Conservation (phyloP, 2,113 vertebrate species). For the Peromyscus polionotus region DNA sequence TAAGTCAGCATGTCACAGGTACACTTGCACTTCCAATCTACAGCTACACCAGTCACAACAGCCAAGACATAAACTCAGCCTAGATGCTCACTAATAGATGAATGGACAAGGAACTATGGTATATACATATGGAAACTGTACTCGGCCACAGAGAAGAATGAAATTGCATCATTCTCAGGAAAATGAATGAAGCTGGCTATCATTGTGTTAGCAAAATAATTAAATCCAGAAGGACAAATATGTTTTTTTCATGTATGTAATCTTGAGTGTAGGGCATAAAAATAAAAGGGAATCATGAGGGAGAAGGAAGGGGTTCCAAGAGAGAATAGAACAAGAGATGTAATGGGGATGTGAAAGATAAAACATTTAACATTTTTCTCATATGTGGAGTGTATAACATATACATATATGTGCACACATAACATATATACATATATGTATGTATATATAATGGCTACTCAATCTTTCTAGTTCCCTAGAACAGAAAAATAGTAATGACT, state of each 20-base stretch:
- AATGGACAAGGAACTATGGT: not conserved
- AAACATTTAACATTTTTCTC: not conserved
- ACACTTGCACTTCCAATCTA: not conserved
- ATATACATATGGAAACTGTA: not conserved
- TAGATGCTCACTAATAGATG: not conserved
- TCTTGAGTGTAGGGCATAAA: not conserved
- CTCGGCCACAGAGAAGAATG: not conserved
- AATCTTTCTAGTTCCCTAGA: not conserved
- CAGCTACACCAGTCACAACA: not conserved
- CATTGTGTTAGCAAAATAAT: not conserved
- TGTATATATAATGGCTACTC: not conserved
- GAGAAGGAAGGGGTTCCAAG: not conserved
- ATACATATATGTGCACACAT: not conserved
- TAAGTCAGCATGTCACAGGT: too few species aligned
- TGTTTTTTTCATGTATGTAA: not conserved
- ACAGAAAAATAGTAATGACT: not conserved
- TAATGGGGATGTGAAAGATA: not conserved
- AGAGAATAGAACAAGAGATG: not conserved
- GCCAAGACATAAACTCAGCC: not conserved
- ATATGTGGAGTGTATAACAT: not conserved
- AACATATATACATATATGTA: not conserved
- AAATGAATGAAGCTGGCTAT: not conserved
- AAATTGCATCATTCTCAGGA: not conserved
- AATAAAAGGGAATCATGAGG: not conserved
- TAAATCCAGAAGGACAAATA: not conserved